Conservation (phyloP, 2,113 vertebrate genomes). For the Acrocephalus kingi region DNA sequence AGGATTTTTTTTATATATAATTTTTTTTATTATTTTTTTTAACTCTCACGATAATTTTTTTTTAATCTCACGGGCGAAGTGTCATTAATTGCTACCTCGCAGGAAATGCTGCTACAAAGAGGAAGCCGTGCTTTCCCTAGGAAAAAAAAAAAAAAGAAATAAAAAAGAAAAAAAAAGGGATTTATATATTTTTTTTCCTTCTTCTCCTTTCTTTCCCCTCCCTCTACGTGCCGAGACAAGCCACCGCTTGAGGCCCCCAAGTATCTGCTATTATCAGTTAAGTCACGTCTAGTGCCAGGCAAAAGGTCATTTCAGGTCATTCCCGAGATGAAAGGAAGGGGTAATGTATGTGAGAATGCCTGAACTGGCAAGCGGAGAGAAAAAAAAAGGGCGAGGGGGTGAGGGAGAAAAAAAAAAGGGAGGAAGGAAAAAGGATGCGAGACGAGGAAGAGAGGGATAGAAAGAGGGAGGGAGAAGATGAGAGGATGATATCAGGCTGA, state of each 20-base stretch:
- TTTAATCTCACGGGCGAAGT: no score
- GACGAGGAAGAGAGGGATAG: constrained; percentile 19
- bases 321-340: constrained; percentile 75
- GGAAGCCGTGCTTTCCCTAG: no score
- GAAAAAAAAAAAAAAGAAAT: not conserved
- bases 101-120: no score
- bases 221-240: constrained; percentile 58
- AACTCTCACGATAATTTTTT: no score
- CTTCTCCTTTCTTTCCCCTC: not conserved
- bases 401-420: constrained; percentile 10
- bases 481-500: not conserved
- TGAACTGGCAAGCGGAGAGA: constrained; percentile 37
- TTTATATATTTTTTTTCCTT: not conserved
- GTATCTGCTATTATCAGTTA: constrained; percentile 79
- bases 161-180: no score
- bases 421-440: constrained; percentile 43
- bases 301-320: constrained; percentile 82
- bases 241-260: constrained; percentile 52
- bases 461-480: constrained; percentile 6
- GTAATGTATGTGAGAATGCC: constrained; percentile 76
- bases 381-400: not conserved
- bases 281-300: constrained; percentile 80
- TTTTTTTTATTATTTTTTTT: no score
- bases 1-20: not conserved
- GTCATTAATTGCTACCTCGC: no score